Evolutionary conservation across 1,140 invertebrate genomes (phyloP), one percentile per base, ranked within the genome.

Genomic region (Delia radicum): DNA sequence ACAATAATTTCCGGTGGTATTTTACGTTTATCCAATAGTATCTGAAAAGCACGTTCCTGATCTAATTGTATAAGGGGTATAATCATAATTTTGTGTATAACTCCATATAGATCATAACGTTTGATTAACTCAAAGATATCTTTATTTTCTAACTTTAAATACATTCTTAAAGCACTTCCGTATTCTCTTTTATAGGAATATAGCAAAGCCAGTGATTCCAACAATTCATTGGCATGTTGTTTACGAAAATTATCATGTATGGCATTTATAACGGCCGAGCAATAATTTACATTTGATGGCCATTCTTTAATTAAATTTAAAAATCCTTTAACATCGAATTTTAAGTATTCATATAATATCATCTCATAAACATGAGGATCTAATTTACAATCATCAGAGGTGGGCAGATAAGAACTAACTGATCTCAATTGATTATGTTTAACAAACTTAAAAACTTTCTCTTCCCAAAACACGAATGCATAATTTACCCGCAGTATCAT

Each of bases 291-390:
- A 48, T 90, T 88, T 5, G 92, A 91, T 77, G 90, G 89, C 97
- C 97, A 99, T 82, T 96, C 92, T 84, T 95, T 93, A 0, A 99
- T 91, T 37, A 98, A 86, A 80, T 94, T 90, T 1, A 97, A 87
- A 87, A 98, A 98, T n/a, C 94, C 94, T 15, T 74, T 75, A 2
- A 92, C 90, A 87, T 98, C 95, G 62, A 92, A 90, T 85, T 96
- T 94, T 1, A 99, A 87, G 86, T 95, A 98, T 84, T 99, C 96
- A 80, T 94, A 95, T 2, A 99, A 88, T 33, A 99, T 95, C 90
- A 96, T 94, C 88, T 99, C 97, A 87, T 99, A 99, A 76, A 97
- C 93, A 46, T 95, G 91, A 0, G 94, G 91, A 85, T 92, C 92
- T 13, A 99, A 88, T 74, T 91, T 91, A 29, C 88, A 89, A 63